A percentile compares a stretch with the other conserved stretches of the same genome.
These are phyloP conservation scores for Setipinna tenuifilis DNA, from an alignment of 2,797 vertebrate genomes.

Conservation along the genomic window DNA sequence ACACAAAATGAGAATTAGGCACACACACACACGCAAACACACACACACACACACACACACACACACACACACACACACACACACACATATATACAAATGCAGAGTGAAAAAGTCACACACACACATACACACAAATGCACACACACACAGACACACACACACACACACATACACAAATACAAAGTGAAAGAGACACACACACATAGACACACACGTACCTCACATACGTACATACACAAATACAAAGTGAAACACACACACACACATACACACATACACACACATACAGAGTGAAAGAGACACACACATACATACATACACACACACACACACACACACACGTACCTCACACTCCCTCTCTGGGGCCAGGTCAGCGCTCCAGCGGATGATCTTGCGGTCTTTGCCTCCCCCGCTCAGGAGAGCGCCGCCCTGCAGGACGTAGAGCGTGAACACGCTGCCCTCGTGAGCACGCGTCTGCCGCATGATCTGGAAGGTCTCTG, in stretches of 20 bases:
- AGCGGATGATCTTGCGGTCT: conserved; percentile 86
- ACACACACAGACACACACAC: background rate
- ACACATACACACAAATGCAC: conserved; percentile 17
- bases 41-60: conserved; percentile 34
- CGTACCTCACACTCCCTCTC: conserved; percentile 89
- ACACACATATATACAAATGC: conserved; percentile 4
- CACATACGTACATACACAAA: no score
- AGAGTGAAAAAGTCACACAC: conserved; percentile 4
- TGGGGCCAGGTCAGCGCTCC: conserved; percentile 83
- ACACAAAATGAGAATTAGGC: no score
- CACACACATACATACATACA: conserved; percentile 33
- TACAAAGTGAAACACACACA: background rate
- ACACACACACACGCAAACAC: conserved; percentile 25
- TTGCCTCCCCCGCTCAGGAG: conserved; percentile 91
- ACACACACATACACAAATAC: no score
- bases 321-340: conserved; percentile 30
- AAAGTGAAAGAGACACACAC: no score
- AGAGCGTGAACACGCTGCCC: conserved; percentile 89
- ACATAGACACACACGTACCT: no score
- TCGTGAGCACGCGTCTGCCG: conserved; percentile 89
- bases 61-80: conserved; percentile 30
- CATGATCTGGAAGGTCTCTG: conserved; percentile 90
- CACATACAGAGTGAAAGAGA: conserved; percentile 29
- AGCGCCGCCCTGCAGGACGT: conserved; percentile 78
- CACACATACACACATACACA: conserved; percentile 18